These are phyloP conservation scores for Argyra leucocephala DNA, from an alignment of 2,888 invertebrate species.

Conservation along the genomic window DNA sequence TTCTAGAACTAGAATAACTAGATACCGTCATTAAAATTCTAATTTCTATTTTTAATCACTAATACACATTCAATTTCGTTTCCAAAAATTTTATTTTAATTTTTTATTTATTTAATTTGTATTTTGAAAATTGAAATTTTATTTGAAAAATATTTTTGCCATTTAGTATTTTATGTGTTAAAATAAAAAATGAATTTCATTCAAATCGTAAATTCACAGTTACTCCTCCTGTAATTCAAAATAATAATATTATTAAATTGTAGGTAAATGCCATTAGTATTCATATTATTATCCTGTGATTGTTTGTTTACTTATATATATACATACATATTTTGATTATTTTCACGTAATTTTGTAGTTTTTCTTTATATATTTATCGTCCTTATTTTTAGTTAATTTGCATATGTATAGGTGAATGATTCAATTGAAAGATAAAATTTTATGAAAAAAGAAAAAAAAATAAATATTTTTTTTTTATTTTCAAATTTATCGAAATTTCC, in stretches of 20 bases:
- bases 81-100: no score
- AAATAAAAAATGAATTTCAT: no score
- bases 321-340: neutral
- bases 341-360: conserved; percentile 3
- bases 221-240: neutral
- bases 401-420: neutral
- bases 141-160: no score
- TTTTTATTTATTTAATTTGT: no score
- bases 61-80: no score
- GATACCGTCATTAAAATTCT: no score
- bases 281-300: neutral
- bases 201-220: neutral
- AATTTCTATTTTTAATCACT: no score
- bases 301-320: no score
- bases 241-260: neutral
- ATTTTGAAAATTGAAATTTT: no score
- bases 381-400: neutral
- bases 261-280: neutral
- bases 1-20: no score
- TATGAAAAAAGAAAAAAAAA: neutral
- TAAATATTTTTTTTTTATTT: neutral
- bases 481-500: conserved; percentile 6
- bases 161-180: no score
- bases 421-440: neutral
- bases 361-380: neutral